phyloP scores from a whole-genome alignment of 2,113 vertebrate genomes.

The Prinia subflava region DNA sequence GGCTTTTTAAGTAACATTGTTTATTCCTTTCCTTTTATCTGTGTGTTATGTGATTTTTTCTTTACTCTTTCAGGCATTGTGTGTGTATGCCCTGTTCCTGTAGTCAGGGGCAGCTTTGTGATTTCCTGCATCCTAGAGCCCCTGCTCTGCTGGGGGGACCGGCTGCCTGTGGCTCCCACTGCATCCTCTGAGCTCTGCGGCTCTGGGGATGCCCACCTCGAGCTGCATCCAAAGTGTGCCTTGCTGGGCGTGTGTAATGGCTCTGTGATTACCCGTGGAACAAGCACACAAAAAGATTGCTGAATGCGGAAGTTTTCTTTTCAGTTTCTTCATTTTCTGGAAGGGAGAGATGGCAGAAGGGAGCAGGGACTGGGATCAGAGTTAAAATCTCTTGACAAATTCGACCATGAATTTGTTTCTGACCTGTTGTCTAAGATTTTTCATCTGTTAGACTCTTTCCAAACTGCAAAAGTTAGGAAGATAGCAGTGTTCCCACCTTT shows the following conservation, averaged over 20 bases:
- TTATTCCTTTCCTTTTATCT: background rate
- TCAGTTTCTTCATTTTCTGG: background rate
- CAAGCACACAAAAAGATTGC: background rate
- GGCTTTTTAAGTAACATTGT: background rate
- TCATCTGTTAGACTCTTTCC: background rate
- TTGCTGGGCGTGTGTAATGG: background rate
- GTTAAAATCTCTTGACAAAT: background rate
- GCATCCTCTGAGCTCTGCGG: fast-evolving
- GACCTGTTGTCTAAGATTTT: background rate
- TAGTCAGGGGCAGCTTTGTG: background rate
- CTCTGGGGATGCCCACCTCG: fast-evolving
- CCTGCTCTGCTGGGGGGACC: fast-evolving
- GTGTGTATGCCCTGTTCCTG: background rate
- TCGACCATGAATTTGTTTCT: background rate
- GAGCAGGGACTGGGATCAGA: background rate
- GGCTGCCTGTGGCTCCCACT: fast-evolving
- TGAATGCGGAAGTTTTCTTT: background rate
- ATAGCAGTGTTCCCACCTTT: background rate
- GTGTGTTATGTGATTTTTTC: background rate
- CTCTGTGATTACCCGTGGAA: background rate
- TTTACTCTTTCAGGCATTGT: background rate
- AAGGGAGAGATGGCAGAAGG: background rate
- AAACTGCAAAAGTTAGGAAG: background rate
- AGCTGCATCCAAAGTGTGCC: background rate
- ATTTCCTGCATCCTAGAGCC: background rate